Evolutionary conservation across 1,140 invertebrate species (phyloP).

Genomic region (Latrodectus geometricus): DNA sequence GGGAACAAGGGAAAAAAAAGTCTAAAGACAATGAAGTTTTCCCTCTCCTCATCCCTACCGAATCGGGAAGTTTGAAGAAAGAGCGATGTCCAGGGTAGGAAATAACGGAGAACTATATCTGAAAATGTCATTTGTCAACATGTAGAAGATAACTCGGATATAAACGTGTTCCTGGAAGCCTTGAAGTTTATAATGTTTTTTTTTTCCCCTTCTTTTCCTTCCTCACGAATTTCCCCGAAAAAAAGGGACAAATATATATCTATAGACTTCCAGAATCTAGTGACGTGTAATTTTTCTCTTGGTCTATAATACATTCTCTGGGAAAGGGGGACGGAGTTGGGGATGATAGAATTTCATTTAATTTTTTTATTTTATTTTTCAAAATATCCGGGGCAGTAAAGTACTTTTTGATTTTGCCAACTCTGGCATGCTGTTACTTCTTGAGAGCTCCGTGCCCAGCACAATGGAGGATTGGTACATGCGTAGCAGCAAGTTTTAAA

Average conservation of each 20-base stretch:
- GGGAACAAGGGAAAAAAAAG: not conserved
- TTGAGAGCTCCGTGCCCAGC: not conserved
- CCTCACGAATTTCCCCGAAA: not conserved
- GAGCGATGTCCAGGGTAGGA: conserved; percentile 5
- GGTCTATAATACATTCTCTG: not conserved
- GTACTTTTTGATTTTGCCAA: conserved; percentile 2
- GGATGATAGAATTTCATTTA: not conserved
- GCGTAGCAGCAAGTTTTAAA: not conserved
- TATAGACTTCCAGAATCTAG: not conserved
- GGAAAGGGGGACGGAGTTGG: not conserved
- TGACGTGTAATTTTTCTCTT: conserved; percentile 2
- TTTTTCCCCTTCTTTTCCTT: not conserved
- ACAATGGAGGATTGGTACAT: no score
- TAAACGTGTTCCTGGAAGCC: conserved; percentile 1
- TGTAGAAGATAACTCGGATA: conserved; percentile 15
- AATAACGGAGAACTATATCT: conserved; percentile 24
- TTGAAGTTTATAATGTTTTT: not conserved
- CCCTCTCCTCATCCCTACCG: not conserved
- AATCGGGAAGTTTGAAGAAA: not conserved
- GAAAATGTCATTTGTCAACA: conserved; percentile 37
- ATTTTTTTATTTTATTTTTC: not conserved
- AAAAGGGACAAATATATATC: not conserved
- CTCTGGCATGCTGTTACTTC: not conserved
- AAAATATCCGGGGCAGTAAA: conserved; percentile 11
- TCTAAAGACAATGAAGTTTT: not conserved